Percentiles rank a stretch among this genome's conserved stretches.
phyloP scores from a whole-genome alignment of 2,113 vertebrate species.

The Polypterus bichir region DNA sequence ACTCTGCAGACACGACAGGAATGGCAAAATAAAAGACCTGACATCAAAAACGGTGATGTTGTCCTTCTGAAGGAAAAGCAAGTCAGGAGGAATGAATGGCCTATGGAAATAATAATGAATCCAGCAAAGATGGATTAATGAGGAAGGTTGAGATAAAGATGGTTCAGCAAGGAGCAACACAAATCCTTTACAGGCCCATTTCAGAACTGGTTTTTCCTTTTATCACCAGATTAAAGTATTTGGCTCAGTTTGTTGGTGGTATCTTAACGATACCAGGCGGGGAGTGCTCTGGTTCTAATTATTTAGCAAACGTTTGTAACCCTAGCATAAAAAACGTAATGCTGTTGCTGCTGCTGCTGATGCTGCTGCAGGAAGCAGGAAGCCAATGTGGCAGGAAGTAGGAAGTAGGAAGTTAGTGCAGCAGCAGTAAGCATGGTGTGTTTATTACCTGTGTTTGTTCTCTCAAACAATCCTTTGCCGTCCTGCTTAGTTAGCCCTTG shows the following conservation, averaged over 20 bases:
- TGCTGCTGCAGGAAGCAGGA: too few species aligned
- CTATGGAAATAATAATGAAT: conserved; percentile 9
- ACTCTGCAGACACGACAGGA: conserved; percentile 3
- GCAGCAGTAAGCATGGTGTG: too few species aligned
- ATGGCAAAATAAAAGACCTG: background rate
- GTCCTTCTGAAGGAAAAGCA: background rate
- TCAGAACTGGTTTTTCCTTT: background rate
- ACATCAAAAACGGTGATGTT: background rate
- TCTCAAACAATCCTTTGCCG: too few species aligned
- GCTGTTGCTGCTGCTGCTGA: too few species aligned
- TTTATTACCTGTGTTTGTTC: too few species aligned
- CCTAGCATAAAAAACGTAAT: too few species aligned
- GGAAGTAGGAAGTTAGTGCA: too few species aligned
- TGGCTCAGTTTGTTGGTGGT: background rate
- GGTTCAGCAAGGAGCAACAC: background rate
- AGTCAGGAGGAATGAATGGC: conserved; percentile 4
- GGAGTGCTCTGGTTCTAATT: background rate
- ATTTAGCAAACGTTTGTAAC: too few species aligned
- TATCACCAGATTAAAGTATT: background rate
- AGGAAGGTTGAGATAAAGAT: background rate
- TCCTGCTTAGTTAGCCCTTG: too few species aligned
- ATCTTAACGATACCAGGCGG: background rate
- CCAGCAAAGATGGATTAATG: background rate
- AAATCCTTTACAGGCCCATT: background rate
- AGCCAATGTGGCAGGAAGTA: too few species aligned